Evolutionary conservation across 2,797 vertebrate genomes (phyloP), one percentile per base, ranked within the genome.

Genomic region (Thamnophis elegans): DNA sequence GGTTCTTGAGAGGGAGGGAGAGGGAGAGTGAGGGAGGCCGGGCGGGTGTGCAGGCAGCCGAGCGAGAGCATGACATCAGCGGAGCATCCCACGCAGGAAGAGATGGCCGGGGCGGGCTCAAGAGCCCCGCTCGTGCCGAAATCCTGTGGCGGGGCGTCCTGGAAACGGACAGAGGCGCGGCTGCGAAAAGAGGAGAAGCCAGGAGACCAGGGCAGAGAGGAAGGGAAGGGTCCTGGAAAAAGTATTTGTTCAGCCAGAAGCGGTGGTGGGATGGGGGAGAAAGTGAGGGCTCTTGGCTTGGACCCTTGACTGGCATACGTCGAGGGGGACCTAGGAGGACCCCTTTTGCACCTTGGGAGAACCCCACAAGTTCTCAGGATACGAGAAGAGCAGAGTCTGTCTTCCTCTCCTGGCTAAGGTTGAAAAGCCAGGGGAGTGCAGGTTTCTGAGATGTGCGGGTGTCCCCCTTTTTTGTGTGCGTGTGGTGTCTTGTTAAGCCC

Each of bases 341-440:
- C 53, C 2, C 59, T 5, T 51, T 65, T 4, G 12, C 32, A 42
- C 6, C 32, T 18, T 10, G 59, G 7, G 14, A 65, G 42, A 28
- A 20, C 42, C 16, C 20, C 54, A 58, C 56, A n/a, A 78, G 25
- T 0, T 0, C 1, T 0, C 89, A 11, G 54, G 25, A 2, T 42
- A n/a, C 25, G 2, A 42, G 42, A 42, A 18, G 58, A 42, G 60
- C 36, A 58, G 86, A 12, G 1, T 0, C 20, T 0, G 54, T 14
- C 5, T 42, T 32, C 13, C 11, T 0, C 26, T 4, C 36, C 8
- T 26, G 0, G 0, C 0, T 5, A 58, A 85, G 90, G 62, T 56
- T 90, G 32, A 87, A n/a, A 56, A 16, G 18, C 0, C 47, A 60
- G 90, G 87, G 12, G 4, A 20, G 14, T 32, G 65, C 22, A 11